Evolutionary conservation across 2,113 vertebrate species (phyloP).

Genomic region (Gallinago media): DNA sequence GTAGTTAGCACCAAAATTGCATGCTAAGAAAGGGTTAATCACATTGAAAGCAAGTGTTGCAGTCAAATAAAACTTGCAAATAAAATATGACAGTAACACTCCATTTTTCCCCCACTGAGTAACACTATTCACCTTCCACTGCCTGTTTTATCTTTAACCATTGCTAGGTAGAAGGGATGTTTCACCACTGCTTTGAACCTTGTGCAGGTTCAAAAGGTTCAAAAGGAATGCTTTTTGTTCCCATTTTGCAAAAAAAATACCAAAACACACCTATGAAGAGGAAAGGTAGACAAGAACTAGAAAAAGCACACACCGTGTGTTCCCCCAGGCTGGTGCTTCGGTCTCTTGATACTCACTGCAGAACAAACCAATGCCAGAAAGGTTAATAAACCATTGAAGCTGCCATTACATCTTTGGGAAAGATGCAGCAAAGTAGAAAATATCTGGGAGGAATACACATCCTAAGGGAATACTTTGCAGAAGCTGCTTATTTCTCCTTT

Average conservation of each 20-base stretch:
- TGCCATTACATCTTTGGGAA: not conserved
- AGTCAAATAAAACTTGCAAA: constrained; percentile 2
- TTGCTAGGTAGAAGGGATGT: not conserved
- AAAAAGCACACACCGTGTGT: not conserved
- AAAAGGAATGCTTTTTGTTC: not conserved
- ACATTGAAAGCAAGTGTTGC: not conserved
- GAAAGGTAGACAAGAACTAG: not conserved
- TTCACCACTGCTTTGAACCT: not conserved
- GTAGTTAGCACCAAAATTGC: not conserved
- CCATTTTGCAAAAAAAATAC: not conserved
- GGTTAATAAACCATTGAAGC: not conserved
- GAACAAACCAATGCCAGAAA: not conserved
- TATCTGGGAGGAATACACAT: not conserved
- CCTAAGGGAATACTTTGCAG: not conserved
- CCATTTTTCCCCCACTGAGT: not conserved
- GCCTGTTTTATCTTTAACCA: not conserved
- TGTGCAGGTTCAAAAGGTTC: too few species aligned
- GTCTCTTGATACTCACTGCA: not conserved
- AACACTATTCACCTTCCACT: not conserved
- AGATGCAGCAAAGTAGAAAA: not conserved
- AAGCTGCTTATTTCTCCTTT: not conserved
- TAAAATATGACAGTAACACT: not conserved
- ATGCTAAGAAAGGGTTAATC: constrained; percentile 31
- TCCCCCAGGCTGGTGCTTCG: not conserved
- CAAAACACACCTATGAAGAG: not conserved